Conservation (phyloP, 2,113 vertebrate genomes). For the Plestiodon gilberti region DNA sequence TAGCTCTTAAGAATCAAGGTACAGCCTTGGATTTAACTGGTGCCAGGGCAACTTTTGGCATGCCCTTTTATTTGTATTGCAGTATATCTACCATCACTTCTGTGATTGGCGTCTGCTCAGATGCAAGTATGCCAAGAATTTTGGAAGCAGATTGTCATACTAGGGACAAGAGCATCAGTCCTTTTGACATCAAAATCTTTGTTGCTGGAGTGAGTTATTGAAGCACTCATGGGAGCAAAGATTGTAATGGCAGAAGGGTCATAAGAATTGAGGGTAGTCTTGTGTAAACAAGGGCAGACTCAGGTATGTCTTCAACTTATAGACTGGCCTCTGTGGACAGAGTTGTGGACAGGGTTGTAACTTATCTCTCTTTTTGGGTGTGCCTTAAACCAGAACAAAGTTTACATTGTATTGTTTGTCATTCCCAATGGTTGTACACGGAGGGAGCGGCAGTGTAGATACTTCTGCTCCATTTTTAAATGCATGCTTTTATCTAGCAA, state of each 20-base stretch:
- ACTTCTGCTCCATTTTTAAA: conserved; percentile 32
- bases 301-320: background rate
- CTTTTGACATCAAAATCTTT: background rate
- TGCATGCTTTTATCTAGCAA: background rate
- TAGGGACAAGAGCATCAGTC: background rate
- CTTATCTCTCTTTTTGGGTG: background rate
- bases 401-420: conserved; percentile 30
- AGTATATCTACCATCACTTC: background rate
- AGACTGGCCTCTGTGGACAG: background rate
- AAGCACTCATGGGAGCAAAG: background rate
- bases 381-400: conserved; percentile 17
- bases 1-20: accelerated
- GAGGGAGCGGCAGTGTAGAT: background rate
- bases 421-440: background rate
- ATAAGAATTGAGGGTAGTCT: background rate
- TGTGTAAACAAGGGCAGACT: background rate
- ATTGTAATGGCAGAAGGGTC: background rate
- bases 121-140: background rate
- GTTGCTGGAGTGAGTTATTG: background rate
- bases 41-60: background rate
- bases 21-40: background rate
- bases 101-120: background rate
- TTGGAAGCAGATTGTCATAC: background rate
- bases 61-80: background rate
- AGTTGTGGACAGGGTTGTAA: background rate